phyloP scores from a whole-genome alignment of 2,113 vertebrate species.

The Channa argus region DNA sequence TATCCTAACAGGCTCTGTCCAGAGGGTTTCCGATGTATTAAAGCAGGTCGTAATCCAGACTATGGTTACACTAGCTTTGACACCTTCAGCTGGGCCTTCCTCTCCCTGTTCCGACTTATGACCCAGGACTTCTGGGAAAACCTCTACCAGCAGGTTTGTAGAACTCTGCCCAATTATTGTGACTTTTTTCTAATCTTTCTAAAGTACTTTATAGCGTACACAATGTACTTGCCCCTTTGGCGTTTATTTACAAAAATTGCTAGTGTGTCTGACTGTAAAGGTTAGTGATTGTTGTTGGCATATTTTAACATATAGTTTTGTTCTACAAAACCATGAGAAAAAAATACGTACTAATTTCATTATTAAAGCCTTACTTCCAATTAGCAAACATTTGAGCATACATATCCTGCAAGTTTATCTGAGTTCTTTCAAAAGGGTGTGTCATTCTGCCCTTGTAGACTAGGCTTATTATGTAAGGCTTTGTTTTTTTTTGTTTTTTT shows the following conservation, averaged over 20 bases:
- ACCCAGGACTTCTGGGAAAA: conserved; percentile 99
- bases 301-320: too few relatives aligned
- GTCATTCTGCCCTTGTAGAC: too few relatives aligned
- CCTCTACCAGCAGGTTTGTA: conserved; percentile 93
- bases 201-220: too few relatives aligned
- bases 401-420: background rate
- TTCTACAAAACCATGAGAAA: background rate
- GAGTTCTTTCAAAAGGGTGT: too few relatives aligned
- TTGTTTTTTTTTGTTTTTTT: conserved; percentile 1
- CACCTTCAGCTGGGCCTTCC: conserved; percentile 97
- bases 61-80: conserved; percentile 98
- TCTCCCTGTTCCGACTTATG: conserved; percentile 98
- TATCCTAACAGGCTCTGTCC: conserved; percentile 90
- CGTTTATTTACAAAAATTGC: too few relatives aligned
- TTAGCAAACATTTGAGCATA: background rate
- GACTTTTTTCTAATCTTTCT: too few relatives aligned
- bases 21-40: conserved; percentile 92
- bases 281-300: too few relatives aligned
- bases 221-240: too few relatives aligned
- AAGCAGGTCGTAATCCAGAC: conserved; percentile 94
- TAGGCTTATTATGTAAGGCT: too few relatives aligned
- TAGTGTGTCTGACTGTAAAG: too few relatives aligned
- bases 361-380: background rate
- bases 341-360: too few relatives aligned
- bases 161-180: background rate